Percentiles rank a stretch among this genome's conserved stretches.
Conservation (phyloP, 2,113 vertebrate genomes). For the Clarias batrachus region DNA sequence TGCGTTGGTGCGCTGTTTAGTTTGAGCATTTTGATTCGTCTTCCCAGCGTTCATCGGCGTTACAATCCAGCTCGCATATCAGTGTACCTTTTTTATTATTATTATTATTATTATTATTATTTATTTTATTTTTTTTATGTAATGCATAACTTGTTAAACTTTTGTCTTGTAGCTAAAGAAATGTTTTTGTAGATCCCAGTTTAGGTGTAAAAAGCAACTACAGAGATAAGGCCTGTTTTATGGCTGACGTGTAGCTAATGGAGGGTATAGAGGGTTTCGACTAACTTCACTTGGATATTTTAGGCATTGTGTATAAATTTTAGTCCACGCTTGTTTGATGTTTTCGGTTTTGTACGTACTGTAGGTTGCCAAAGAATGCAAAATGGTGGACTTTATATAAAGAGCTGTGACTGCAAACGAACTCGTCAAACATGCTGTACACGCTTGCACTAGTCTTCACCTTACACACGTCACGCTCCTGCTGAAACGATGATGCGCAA, state of each 20-base stretch:
- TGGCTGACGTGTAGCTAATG: slow-evolving; percentile 11
- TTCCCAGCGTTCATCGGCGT: neutral
- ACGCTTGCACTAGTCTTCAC: slow-evolving; percentile 17
- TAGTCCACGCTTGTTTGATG: neutral
- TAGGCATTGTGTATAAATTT: slow-evolving; percentile 3
- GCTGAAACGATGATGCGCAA: slow-evolving; percentile 10
- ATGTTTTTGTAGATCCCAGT: neutral
- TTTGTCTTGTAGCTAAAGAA: slow-evolving; percentile 20
- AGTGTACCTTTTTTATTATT: neutral
- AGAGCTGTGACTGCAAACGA: slow-evolving; percentile 17
- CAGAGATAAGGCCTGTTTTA: slow-evolving; percentile 17
- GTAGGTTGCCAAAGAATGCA: slow-evolving; percentile 47
- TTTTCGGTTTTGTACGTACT: neutral
- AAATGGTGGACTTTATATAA: slow-evolving; percentile 19
- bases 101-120: neutral
- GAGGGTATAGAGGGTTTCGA: neutral
- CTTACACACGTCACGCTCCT: slow-evolving; percentile 4
- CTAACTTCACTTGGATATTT: neutral
- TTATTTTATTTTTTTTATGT: neutral
- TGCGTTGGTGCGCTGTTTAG: slow-evolving; percentile 3
- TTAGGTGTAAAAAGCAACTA: neutral
- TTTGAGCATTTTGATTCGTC: neutral
- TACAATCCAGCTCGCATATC: slow-evolving; percentile 16
- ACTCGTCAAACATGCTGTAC: slow-evolving; percentile 11
- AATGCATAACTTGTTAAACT: neutral